phyloP scores from a whole-genome alignment of 2,888 invertebrate genomes.

The Tetragnatha montana region DNA sequence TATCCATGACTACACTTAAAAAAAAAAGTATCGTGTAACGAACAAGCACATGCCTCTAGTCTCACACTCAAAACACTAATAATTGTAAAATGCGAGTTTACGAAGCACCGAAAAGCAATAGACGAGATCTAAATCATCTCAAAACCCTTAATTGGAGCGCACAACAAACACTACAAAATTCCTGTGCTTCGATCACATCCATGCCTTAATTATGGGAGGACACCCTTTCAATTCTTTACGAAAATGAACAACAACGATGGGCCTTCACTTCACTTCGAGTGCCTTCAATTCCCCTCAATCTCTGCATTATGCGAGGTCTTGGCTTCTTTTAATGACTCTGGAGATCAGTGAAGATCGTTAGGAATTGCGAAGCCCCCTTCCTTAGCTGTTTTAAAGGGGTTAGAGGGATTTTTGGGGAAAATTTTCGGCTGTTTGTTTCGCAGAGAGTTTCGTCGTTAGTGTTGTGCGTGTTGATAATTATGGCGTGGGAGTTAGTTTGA shows the following conservation, averaged over 20 bases:
- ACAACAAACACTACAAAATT: background rate
- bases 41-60: too few species aligned
- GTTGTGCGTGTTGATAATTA: background rate
- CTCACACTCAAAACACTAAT: background rate
- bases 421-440: slow-evolving; percentile 34
- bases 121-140: background rate
- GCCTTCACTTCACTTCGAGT: background rate
- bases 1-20: too few species aligned
- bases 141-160: background rate
- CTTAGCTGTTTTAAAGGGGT: slow-evolving; percentile 13
- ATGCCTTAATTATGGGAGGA: slow-evolving; percentile 26
- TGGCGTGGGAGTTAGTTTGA: too few species aligned
- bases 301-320: slow-evolving; percentile 9
- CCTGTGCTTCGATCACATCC: background rate
- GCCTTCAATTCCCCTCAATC: slow-evolving; percentile 13
- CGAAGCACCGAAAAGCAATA: background rate
- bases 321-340: slow-evolving; percentile 30
- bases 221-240: slow-evolving; percentile 26
- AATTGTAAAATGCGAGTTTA: background rate
- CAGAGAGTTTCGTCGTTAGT: slow-evolving; percentile 23
- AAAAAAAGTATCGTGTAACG: too few species aligned
- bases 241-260: slow-evolving; percentile 24
- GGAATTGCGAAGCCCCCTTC: slow-evolving; percentile 24
- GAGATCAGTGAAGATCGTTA: slow-evolving; percentile 47
- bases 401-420: slow-evolving; percentile 3